These are phyloP conservation scores for Apotomis betuletana DNA, from an alignment of 2,888 invertebrate genomes.

Conservation along the genomic window DNA sequence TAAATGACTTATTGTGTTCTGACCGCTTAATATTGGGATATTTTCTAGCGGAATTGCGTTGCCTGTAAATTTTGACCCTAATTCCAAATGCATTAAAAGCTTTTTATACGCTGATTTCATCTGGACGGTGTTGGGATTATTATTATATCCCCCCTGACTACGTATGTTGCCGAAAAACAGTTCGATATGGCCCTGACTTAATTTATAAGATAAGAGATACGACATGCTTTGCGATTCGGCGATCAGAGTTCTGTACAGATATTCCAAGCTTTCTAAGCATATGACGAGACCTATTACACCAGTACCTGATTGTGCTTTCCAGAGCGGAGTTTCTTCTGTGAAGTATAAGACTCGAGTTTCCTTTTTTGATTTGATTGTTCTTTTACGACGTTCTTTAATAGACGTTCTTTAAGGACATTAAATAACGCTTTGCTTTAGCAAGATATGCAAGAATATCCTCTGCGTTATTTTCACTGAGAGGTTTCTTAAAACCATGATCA, in stretches of 20 bases:
- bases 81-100: slow-evolving; percentile 5
- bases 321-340: no score
- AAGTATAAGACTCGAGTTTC: no score
- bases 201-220: background rate
- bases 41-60: slow-evolving; percentile 13
- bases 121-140: slow-evolving; percentile 6
- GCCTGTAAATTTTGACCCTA: background rate
- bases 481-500: no score
- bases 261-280: slow-evolving; percentile 2
- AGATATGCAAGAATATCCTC: no score
- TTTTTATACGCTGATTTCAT: slow-evolving; percentile 19
- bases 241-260: background rate
- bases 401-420: no score
- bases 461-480: no score
- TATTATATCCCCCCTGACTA: background rate
- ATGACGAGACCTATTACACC: background rate
- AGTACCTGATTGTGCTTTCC: no score
- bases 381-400: no score
- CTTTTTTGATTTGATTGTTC: no score
- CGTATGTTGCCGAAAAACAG: slow-evolving; percentile 5
- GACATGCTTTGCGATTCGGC: background rate
- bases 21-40: slow-evolving; percentile 8
- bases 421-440: no score
- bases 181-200: no score
- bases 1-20: background rate